Percentiles rank a stretch among this genome's conserved stretches.
Conservation (phyloP, 2,797 vertebrate genomes). For the Phaenicophaeus curvirostris region DNA sequence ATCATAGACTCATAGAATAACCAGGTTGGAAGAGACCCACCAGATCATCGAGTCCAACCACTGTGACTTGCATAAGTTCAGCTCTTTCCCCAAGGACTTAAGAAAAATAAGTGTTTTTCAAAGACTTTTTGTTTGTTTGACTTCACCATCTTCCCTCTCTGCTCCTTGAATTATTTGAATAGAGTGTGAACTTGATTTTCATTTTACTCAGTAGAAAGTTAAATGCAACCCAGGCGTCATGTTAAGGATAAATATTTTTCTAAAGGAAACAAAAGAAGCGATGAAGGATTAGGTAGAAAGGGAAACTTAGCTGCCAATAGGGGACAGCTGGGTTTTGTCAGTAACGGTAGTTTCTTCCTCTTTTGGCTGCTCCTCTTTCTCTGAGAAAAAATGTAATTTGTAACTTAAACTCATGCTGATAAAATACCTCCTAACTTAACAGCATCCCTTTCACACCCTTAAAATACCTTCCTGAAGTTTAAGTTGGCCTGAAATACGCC, state of each 20-base stretch:
- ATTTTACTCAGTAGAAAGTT: slow-evolving; percentile 20
- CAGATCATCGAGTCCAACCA: too few species aligned
- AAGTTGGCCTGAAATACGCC: not conserved
- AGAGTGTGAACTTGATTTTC: slow-evolving; percentile 41
- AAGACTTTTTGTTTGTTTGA: slow-evolving; percentile 1
- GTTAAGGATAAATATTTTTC: slow-evolving; percentile 59
- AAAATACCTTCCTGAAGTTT: not conserved
- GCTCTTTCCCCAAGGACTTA: not conserved
- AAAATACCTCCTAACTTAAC: not conserved
- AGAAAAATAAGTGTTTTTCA: not conserved
- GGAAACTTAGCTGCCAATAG: slow-evolving; percentile 17
- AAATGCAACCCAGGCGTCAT: not conserved
- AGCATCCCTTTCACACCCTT: not conserved
- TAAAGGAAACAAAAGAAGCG: slow-evolving; percentile 54
- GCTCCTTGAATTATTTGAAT: slow-evolving; percentile 20
- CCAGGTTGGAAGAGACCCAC: too few species aligned
- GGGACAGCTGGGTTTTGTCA: slow-evolving; percentile 48
- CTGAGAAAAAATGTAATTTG: not conserved
- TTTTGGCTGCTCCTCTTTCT: not conserved
- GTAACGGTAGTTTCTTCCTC: not conserved
- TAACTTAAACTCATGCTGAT: not conserved
- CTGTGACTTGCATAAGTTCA: not conserved
- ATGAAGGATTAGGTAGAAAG: slow-evolving; percentile 47
- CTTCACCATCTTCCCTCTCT: not conserved
- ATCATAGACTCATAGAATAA: too few species aligned